Evolutionary conservation across 2,113 vertebrate genomes (phyloP), one percentile per base, ranked within the genome.

Genomic region (Plecotus auritus): DNA sequence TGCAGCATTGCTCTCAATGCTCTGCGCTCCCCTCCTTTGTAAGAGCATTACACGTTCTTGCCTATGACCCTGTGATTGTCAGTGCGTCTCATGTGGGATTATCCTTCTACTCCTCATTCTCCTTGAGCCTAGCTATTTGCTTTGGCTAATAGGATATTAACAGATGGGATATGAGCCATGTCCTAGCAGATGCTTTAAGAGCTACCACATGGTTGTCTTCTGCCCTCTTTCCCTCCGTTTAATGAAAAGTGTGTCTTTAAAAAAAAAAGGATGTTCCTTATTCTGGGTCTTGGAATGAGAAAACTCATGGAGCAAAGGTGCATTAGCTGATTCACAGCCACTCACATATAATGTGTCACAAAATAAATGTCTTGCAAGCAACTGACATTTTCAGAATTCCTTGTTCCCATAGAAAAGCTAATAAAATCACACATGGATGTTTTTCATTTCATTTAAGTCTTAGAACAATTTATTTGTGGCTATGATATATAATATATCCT

Each of bases 391-490:
- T 51, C 59, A 70, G 56, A 16, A 10, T 61, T 90, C 28, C 54
- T 61, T 81, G 49, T 72, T 77, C 26, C 7, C 20, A 51, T 11
- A 40, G 28, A 54, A 89, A 85, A 74, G 7, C 11, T 70, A 86
- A 56, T 86, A 30, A 59, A 72, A 61, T 85, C 76, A 7, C 26
- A 82, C 47, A 26, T 4, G 3, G 17, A 26, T 4, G 54, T n/a
- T 82, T 87, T 95, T 72, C 3, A 67, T 74, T 88, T 91, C 26
- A 81, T 70, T 47, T 94, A 81, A 42, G n/a, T 26, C 77, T 92
- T 64, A 47, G 32, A 66, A 64, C 30, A 82, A 49, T 40, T 64
- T 66, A n/a, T 69, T 69, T 88, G 42, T 91, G 23, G 16, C 2
- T 64, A 20, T 54, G 11, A 4, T 47, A 47, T 18, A 54, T 13